Conservation (phyloP, 2,113 vertebrate genomes). For the Laticauda laticaudata region DNA sequence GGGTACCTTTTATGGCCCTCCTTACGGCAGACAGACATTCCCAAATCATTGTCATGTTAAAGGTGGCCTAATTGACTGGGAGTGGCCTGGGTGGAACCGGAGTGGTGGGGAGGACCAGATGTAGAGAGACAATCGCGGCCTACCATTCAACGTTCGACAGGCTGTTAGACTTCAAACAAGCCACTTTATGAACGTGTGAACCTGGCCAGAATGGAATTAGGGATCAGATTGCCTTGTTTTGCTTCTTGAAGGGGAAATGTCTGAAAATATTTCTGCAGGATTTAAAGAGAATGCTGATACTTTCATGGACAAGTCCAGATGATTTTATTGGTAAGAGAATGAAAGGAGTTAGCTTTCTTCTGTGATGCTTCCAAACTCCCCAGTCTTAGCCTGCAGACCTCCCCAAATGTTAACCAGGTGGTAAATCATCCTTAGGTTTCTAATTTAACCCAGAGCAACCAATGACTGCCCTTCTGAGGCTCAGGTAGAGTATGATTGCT, state of each 20-base stretch:
- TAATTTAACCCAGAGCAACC: not conserved
- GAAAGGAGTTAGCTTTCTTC: not conserved
- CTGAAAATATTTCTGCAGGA: not conserved
- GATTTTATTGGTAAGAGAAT: not conserved
- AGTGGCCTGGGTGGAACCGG: not conserved
- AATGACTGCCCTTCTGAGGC: not conserved
- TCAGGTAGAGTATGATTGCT: not conserved
- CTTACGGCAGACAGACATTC: slow-evolving; percentile 13
- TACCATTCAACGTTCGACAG: not conserved
- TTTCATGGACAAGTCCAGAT: not conserved
- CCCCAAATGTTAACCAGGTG: not conserved
- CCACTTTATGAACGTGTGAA: not conserved
- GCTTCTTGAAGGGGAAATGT: not conserved
- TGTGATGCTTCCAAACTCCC: not conserved
- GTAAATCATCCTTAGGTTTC: not conserved
- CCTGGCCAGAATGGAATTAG: not conserved
- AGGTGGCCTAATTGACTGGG: slow-evolving; percentile 9
- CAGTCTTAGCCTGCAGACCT: not conserved
- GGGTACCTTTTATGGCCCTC: slow-evolving; percentile 44
- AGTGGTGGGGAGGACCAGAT: not conserved
- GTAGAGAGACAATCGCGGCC: not conserved
- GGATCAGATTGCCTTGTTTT: not conserved
- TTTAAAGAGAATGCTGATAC: not conserved
- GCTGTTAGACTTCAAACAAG: not conserved
- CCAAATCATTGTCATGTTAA: slow-evolving; percentile 59